Percentiles rank a stretch among this genome's conserved stretches.
phyloP scores from a whole-genome alignment of 2,888 invertebrate genomes.

The Ypsolopha sequella region DNA sequence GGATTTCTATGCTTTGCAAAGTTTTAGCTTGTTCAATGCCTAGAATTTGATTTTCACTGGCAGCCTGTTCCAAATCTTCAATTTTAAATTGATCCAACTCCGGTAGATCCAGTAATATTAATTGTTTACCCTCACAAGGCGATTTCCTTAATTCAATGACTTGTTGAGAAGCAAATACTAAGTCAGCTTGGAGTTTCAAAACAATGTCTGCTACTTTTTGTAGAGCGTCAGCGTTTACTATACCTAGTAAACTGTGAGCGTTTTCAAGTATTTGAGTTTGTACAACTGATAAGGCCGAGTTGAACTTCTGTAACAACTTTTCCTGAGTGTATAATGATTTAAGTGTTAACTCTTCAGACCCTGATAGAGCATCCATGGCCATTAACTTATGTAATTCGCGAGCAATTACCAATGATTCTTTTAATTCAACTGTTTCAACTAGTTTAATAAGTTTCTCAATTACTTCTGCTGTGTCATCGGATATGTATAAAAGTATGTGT shows the following conservation, averaged over 20 bases:
- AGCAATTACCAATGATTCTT: slow-evolving; percentile 34
- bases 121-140: too few species aligned
- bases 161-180: slow-evolving; percentile 12
- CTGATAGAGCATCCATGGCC: too few species aligned
- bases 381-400: too few species aligned
- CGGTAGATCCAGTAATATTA: too few species aligned
- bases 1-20: too few species aligned
- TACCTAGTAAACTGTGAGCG: slow-evolving; percentile 23
- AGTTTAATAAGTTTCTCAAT: slow-evolving; percentile 42
- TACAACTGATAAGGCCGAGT: background rate
- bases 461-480: slow-evolving; percentile 33
- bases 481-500: slow-evolving; percentile 42
- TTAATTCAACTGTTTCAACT: slow-evolving; percentile 31
- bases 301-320: background rate
- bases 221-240: slow-evolving; percentile 21
- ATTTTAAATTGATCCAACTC: too few species aligned
- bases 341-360: too few species aligned
- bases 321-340: too few species aligned
- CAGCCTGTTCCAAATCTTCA: too few species aligned
- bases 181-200: slow-evolving; percentile 34
- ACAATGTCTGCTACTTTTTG: slow-evolving; percentile 31
- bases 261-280: slow-evolving; percentile 15
- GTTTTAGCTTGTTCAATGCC: too few species aligned
- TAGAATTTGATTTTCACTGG: too few species aligned
- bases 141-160: background rate